Conservation (phyloP, 2,888 invertebrate genomes). For the Archaeoteleia sp. region DNA sequence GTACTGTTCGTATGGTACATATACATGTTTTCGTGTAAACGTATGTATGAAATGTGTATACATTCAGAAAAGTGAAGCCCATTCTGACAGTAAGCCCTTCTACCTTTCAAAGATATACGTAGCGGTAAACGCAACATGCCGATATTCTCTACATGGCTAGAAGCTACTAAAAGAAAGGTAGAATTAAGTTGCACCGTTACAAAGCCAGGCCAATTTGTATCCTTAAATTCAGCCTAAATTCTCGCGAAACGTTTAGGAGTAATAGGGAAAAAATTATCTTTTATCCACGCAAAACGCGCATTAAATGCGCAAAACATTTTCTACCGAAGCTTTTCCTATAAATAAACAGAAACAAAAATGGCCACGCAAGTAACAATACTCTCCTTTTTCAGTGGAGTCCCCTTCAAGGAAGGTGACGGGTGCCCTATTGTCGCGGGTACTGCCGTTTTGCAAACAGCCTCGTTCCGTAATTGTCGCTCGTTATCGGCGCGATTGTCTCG, state of each 20-base stretch:
- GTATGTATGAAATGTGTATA: slow-evolving; percentile 11
- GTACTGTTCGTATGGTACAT: slow-evolving; percentile 38
- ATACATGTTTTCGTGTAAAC: slow-evolving; percentile 11
- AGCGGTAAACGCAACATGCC: slow-evolving; percentile 46
- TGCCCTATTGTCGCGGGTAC: slow-evolving; percentile 56
- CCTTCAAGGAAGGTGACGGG: too few species aligned
- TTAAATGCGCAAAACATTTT: too few species aligned
- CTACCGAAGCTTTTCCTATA: too few species aligned
- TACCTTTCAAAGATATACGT: slow-evolving; percentile 44
- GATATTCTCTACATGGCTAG: slow-evolving; percentile 27
- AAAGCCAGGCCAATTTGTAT: slow-evolving; percentile 47
- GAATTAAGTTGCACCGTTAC: slow-evolving; percentile 49
- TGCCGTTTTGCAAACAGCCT: slow-evolving; percentile 60
- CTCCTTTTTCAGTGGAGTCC: too few species aligned
- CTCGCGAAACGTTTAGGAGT: too few species aligned
- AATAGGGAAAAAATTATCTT: too few species aligned
- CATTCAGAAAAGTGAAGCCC: slow-evolving; percentile 34
- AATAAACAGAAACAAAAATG: too few species aligned
- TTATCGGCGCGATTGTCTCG: slow-evolving; percentile 67
- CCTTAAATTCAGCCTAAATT: too few species aligned
- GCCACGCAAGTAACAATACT: too few species aligned
- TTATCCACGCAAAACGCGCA: too few species aligned
- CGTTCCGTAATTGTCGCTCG: slow-evolving; percentile 67
- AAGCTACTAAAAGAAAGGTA: slow-evolving; percentile 27
- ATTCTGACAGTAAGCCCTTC: slow-evolving; percentile 47